A percentile compares a stretch with the other conserved stretches of the same genome.
Conservation (phyloP, 2,113 vertebrate genomes). For the Isurus oxyrinchus region DNA sequence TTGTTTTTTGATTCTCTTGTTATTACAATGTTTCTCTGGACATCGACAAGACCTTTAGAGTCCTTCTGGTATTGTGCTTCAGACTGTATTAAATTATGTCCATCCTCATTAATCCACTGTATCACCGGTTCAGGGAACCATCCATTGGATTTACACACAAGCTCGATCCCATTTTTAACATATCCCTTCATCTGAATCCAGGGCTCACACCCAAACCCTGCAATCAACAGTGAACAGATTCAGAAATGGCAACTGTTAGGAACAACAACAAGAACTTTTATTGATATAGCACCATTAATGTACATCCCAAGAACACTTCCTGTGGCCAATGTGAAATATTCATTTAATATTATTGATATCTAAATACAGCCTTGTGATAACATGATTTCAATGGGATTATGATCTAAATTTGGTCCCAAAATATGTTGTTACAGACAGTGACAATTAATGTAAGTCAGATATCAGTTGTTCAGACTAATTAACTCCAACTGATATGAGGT, state of each 20-base stretch:
- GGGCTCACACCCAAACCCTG: background rate
- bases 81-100: background rate
- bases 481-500: too few species aligned
- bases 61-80: background rate
- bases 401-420: background rate
- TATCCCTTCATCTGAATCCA: background rate
- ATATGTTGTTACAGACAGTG: background rate
- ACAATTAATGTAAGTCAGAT: background rate
- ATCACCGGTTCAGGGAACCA: background rate
- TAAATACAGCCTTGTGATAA: background rate
- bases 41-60: background rate
- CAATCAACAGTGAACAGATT: background rate
- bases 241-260: background rate
- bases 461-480: background rate
- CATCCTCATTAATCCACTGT: background rate
- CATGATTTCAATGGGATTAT: background rate
- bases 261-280: background rate
- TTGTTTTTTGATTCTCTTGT: background rate
- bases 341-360: background rate
- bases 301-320: background rate
- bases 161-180: background rate
- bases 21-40: background rate
- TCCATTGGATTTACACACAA: conserved; percentile 14
- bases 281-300: too few species aligned
- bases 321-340: background rate